Percentiles rank a stretch among this genome's conserved stretches.
phyloP scores from a whole-genome alignment of 2,888 invertebrate genomes.

The Pyrocoelia pectoralis region DNA sequence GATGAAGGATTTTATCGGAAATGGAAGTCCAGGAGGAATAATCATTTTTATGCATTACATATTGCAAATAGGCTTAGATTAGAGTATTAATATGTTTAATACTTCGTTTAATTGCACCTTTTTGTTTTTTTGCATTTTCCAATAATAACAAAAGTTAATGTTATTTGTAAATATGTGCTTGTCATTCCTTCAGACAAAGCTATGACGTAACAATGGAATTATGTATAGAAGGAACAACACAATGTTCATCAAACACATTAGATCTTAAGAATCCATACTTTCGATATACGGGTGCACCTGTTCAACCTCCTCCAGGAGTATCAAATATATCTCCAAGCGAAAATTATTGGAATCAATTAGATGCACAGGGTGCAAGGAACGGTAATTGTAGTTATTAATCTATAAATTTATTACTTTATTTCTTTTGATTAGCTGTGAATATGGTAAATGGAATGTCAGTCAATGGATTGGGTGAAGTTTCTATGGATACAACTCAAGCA shows the following conservation, averaged over 20 bases:
- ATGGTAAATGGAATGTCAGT: conserved; percentile 80
- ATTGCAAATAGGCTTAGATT: too few relatives aligned
- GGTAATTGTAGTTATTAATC: conserved; percentile 43
- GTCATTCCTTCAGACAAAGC: conserved; percentile 75
- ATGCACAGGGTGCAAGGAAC: conserved; percentile 72
- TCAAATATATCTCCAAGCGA: conserved; percentile 93
- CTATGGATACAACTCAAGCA: conserved; percentile 72
- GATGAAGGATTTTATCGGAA: too few relatives aligned
- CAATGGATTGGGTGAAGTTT: conserved; percentile 76
- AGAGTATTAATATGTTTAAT: too few relatives aligned
- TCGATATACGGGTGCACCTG: conserved; percentile 93
- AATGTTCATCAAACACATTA: conserved; percentile 88
- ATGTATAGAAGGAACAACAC: conserved; percentile 86
- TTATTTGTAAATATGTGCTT: not conserved
- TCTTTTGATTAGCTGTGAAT: conserved; percentile 64
- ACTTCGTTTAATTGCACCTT: too few relatives aligned
- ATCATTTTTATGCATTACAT: too few relatives aligned
- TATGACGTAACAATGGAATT: conserved; percentile 98
- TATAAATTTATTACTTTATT: not conserved
- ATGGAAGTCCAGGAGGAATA: too few relatives aligned
- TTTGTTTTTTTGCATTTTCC: too few relatives aligned
- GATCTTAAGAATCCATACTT: conserved; percentile 99
- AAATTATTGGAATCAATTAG: conserved; percentile 87
- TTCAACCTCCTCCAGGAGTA: conserved; percentile 91
- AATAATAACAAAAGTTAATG: not conserved